Conservation (phyloP, 2,797 vertebrate species). For the Rhincodon typus region DNA sequence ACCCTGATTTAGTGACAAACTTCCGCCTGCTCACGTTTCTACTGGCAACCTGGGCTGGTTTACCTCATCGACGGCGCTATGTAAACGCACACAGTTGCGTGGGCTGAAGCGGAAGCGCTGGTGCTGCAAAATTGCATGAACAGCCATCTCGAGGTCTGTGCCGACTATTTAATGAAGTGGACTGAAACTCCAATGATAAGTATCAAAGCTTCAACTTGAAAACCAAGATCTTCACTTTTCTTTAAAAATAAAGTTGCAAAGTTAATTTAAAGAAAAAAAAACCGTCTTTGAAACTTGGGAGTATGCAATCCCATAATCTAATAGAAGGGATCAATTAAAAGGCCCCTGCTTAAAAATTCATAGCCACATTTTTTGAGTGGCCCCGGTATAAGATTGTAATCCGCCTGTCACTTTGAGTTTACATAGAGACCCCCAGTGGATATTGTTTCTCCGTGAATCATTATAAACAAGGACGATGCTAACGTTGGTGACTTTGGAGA, state of each 20-base stretch:
- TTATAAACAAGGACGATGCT: not conserved
- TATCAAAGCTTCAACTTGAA: too few species aligned
- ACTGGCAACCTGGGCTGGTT: not conserved
- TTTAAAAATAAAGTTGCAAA: not conserved
- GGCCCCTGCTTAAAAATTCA: not conserved
- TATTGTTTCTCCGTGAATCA: not conserved
- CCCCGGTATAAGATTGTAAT: not conserved
- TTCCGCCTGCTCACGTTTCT: not conserved
- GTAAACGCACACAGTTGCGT: not conserved
- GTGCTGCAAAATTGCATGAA: not conserved
- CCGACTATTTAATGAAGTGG: not conserved
- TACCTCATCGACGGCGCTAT: not conserved
- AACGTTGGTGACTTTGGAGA: conserved; percentile 8
- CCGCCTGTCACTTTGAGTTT: conserved; percentile 21
- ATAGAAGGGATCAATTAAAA: not conserved
- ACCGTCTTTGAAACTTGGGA: not conserved
- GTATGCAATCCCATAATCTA: not conserved
- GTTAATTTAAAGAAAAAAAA: too few species aligned
- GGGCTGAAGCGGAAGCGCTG: not conserved
- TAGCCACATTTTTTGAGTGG: conserved; percentile 1
- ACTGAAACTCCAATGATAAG: not conserved
- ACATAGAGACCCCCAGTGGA: not conserved
- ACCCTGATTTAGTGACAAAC: not conserved
- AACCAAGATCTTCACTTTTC: not conserved
- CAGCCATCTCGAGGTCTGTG: not conserved